phyloP scores from a whole-genome alignment of 2,113 vertebrate species.

The Promerops cafer region DNA sequence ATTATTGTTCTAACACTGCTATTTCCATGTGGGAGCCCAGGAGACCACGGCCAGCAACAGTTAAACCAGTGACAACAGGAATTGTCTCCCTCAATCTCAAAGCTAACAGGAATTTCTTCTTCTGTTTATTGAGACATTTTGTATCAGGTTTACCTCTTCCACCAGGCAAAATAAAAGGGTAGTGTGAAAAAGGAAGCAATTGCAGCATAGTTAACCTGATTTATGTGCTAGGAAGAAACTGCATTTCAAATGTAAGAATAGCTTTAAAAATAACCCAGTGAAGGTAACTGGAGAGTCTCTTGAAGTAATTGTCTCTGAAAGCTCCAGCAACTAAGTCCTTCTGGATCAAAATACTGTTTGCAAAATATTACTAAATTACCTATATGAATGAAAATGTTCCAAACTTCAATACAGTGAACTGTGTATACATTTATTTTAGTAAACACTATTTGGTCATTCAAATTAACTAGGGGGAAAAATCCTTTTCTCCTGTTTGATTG shows the following conservation, averaged over 20 bases:
- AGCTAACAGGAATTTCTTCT: slow-evolving; percentile 26
- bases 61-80: slow-evolving; percentile 4
- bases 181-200: neutral
- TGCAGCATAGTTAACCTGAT: neutral
- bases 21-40: neutral
- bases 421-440: accelerated
- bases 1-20: neutral
- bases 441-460: neutral
- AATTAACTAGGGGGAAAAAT: neutral
- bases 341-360: neutral
- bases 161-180: neutral
- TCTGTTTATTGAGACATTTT: slow-evolving; percentile 6
- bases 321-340: neutral
- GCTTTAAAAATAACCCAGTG: neutral
- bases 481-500: neutral
- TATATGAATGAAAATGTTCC: neutral
- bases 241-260: neutral
- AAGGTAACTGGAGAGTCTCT: neutral
- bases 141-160: neutral
- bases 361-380: neutral
- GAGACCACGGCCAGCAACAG: neutral
- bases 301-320: neutral
- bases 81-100: neutral
- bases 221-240: neutral
- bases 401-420: neutral